Conservation (phyloP, 2,888 invertebrate species). For the Dolichopus griseipennis region DNA sequence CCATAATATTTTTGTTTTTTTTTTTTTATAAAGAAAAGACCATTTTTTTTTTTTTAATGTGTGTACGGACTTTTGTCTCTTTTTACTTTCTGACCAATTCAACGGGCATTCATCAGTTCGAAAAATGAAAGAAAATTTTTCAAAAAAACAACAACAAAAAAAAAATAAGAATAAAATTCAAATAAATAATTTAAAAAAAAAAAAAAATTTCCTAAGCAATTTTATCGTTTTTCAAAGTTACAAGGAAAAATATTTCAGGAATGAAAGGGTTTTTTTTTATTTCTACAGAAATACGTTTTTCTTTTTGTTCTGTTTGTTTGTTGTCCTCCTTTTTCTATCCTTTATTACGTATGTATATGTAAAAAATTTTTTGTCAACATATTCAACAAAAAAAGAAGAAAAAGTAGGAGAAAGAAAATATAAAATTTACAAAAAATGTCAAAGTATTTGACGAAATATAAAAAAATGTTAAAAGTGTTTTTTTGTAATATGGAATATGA, state of each 20-base stretch:
- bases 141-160: too few relatives aligned
- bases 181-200: not conserved
- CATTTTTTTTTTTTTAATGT: too few relatives aligned
- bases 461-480: not conserved
- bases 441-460: slow-evolving; percentile 1
- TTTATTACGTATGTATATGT: not conserved
- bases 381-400: not conserved
- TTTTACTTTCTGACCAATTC: not conserved
- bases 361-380: not conserved
- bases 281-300: not conserved
- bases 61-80: too few relatives aligned
- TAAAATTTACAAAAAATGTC: not conserved
- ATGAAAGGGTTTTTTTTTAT: slow-evolving; percentile 1
- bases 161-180: too few relatives aligned
- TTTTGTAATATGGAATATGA: not conserved
- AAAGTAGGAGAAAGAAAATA: not conserved
- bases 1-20: too few relatives aligned
- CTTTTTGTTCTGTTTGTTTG: not conserved
- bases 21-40: too few relatives aligned
- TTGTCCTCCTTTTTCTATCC: not conserved
- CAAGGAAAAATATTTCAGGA: slow-evolving; percentile 1
- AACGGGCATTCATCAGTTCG: slow-evolving; percentile 1
- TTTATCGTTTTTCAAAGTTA: not conserved
- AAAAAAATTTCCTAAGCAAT: not conserved
- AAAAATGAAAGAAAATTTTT: too few relatives aligned